Evolutionary conservation across 2,888 invertebrate genomes (phyloP).

Genomic region (Trichopoda pennipes): DNA sequence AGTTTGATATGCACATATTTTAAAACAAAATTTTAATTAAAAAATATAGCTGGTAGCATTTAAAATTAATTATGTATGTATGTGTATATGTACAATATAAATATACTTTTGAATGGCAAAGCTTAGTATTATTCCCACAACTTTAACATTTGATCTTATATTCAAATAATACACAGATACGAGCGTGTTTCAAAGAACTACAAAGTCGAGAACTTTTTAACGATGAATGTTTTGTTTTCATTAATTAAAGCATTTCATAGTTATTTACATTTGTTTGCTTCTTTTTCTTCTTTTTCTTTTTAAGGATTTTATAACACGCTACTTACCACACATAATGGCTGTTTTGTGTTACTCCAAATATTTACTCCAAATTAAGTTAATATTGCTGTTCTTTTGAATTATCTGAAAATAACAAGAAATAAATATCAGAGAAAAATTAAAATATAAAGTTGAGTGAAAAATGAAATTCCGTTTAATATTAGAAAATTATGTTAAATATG

Average conservation of each 20-base stretch:
- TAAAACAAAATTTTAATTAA: too few relatives aligned
- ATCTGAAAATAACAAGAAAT: conserved; percentile 28
- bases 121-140: too few relatives aligned
- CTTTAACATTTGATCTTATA: too few relatives aligned
- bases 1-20: too few relatives aligned
- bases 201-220: too few relatives aligned
- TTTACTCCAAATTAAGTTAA: conserved; percentile 35
- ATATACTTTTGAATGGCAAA: too few relatives aligned
- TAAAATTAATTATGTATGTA: too few relatives aligned
- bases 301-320: conserved; percentile 3
- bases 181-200: too few relatives aligned
- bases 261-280: background rate
- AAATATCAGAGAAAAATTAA: background rate
- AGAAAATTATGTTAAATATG: conserved; percentile 29
- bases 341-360: conserved; percentile 49
- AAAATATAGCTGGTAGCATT: too few relatives aligned
- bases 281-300: background rate
- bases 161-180: too few relatives aligned
- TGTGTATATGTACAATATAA: too few relatives aligned
- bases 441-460: background rate
- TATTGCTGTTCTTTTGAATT: conserved; percentile 2
- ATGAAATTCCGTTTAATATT: conserved; percentile 26
- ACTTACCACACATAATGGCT: conserved; percentile 65
- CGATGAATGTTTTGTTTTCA: background rate
- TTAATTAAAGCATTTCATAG: background rate